phyloP scores from a whole-genome alignment of 1,140 invertebrate species.

The Trichonephila clavata region DNA sequence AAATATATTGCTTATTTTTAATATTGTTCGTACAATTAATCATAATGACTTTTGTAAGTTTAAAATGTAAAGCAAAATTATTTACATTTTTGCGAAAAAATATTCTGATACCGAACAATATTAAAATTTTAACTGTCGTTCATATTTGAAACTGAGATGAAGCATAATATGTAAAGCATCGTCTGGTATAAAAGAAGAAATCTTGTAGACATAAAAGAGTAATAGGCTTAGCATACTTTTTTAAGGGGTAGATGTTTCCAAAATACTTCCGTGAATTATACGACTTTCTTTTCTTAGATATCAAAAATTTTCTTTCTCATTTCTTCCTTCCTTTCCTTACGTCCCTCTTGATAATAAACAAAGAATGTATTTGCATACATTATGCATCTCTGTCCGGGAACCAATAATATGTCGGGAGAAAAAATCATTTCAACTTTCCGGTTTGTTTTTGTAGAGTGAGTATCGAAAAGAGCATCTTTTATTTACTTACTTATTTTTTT shows the following conservation, averaged over 20 bases:
- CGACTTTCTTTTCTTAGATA: not conserved
- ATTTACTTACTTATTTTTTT: too few species aligned
- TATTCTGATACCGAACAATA: not conserved
- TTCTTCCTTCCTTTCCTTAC: conserved; percentile 8
- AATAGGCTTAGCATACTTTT: conserved; percentile 34
- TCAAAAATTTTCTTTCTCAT: conserved; percentile 22
- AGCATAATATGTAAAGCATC: conserved; percentile 8
- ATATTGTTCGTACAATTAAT: too few species aligned
- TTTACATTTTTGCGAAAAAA: not conserved
- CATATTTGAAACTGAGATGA: conserved; percentile 7
- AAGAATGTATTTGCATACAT: conserved; percentile 58
- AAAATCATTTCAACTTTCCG: not conserved
- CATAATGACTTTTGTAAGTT: too few species aligned
- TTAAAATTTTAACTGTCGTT: not conserved
- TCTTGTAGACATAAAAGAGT: conserved; percentile 27
- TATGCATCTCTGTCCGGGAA: not conserved
- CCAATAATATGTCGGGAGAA: not conserved
- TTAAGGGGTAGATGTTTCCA: not conserved
- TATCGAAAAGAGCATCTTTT: not conserved
- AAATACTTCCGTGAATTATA: not conserved
- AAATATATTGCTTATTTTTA: too few species aligned
- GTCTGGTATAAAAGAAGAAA: conserved; percentile 10
- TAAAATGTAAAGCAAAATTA: not conserved
- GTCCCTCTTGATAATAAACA: conserved; percentile 52
- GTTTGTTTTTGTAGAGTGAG: not conserved